Base-by-base conservation (phyloP, 1,140 invertebrate species). In the Himalopsyche phryganea region DNA sequence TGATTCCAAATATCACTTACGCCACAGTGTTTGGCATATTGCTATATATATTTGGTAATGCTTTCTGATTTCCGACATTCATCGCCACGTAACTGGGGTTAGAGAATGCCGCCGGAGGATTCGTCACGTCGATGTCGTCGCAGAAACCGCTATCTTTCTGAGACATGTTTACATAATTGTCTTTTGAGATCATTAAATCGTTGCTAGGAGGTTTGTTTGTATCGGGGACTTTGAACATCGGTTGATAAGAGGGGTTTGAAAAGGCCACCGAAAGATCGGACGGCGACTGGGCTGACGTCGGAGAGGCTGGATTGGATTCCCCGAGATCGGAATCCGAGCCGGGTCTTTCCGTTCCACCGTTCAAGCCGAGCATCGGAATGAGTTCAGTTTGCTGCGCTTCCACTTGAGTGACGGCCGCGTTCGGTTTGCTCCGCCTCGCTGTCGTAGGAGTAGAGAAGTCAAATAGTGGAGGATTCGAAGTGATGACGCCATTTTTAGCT, bases 141-240 rank as follows among this genome's bases (percentile, higher is more conserved):
- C 73, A 75, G 23, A 77, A 73, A 15, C 77, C 71, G 55, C 75
- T 78, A 58, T 75, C 79, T 60, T 82, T 81, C 42, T 81, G 71
- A 0, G 77, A 76, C 70, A 85, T 84, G 65, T 83, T 85, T 4
- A 82, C 74, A 58, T 85, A 85, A 68, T 85, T 81, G 54, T 82
- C 77, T 42, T 70, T 66, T 2, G 70, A 67, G 50, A 73, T 71
- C 58, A 80, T 74, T 64, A 84, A 68, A 73, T 66, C 75, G 71
- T 71, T 19, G 63, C 66, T 4, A 68, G 70, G 47, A 63, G 68
- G 67, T 69, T 71, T 28, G 68, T 70, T 10, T 67, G 61, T 46
- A 72, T 23, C 17, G 5, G 7, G n/a, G 33, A 55, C 54, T 47
- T 54, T 50, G 28, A 58, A 66, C 18, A 63, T 56, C 1, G 66